These are phyloP conservation scores for Xyrichtys novacula DNA, from an alignment of 2,797 vertebrate species.

Conservation along the genomic window DNA sequence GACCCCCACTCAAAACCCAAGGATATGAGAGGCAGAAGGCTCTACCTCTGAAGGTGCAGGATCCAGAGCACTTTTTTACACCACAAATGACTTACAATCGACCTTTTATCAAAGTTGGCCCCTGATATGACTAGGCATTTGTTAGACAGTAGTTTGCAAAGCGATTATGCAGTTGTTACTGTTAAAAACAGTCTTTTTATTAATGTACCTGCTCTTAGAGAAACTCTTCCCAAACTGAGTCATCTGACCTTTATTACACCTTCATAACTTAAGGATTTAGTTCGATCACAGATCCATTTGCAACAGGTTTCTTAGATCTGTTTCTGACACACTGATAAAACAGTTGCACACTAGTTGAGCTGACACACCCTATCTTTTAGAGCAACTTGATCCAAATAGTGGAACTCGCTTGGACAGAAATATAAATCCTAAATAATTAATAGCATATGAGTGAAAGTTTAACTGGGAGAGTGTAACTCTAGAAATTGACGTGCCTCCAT, in stretches of 20 bases:
- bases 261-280: too few species aligned
- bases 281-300: too few species aligned
- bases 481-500: background rate
- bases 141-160: too few species aligned
- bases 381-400: constrained; percentile 19
- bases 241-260: constrained; percentile 25
- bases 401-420: background rate
- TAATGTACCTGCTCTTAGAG: too few species aligned
- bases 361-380: constrained; percentile 4
- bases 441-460: constrained; percentile 8
- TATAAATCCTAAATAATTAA: constrained; percentile 7
- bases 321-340: background rate
- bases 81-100: too few species aligned
- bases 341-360: background rate
- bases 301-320: background rate
- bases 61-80: too few species aligned
- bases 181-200: background rate
- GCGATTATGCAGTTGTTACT: too few species aligned
- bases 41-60: background rate
- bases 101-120: too few species aligned
- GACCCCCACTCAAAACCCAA: background rate
- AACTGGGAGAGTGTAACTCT: constrained; percentile 11
- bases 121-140: too few species aligned
- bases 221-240: background rate
- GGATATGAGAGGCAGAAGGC: background rate